Percentiles rank a stretch among this genome's conserved stretches.
These are phyloP conservation scores for Pangasius macronema DNA, from an alignment of 2,797 vertebrate genomes.

Conservation along the genomic window DNA sequence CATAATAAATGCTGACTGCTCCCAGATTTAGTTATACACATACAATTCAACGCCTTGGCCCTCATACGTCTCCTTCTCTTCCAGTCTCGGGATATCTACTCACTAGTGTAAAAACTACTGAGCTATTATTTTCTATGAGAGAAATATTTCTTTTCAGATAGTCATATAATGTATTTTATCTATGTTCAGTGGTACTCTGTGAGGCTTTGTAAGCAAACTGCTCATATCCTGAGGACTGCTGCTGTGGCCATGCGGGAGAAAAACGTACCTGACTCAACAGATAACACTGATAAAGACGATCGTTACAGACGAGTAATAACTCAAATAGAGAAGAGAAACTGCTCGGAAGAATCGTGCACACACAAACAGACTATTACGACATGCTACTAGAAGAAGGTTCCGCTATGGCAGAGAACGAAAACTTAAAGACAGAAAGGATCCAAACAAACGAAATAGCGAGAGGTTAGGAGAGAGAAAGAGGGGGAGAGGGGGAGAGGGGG, in stretches of 20 bases:
- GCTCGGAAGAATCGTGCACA: slow-evolving; percentile 81
- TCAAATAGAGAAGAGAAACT: slow-evolving; percentile 69
- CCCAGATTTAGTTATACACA: slow-evolving; percentile 22
- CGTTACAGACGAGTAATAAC: slow-evolving; percentile 79
- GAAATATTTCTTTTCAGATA: slow-evolving; percentile 33
- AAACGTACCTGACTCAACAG: slow-evolving; percentile 72
- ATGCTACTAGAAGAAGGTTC: slow-evolving; percentile 87
- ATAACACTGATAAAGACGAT: slow-evolving; percentile 75
- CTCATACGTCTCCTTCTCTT: slow-evolving; percentile 20
- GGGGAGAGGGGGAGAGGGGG: slow-evolving; percentile 41
- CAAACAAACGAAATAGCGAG: slow-evolving; percentile 70
- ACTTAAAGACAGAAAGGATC: slow-evolving; percentile 67
- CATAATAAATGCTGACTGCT: slow-evolving; percentile 30
- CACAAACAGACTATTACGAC: slow-evolving; percentile 87
- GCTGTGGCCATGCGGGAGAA: slow-evolving; percentile 71
- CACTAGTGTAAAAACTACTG: slow-evolving; percentile 34
- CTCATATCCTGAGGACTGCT: slow-evolving; percentile 76
- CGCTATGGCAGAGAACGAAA: slow-evolving; percentile 78
- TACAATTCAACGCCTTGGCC: slow-evolving; percentile 26
- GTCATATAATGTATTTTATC: slow-evolving; percentile 42
- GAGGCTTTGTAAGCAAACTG: slow-evolving; percentile 60
- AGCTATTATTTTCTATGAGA: slow-evolving; percentile 32
- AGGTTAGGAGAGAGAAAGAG: slow-evolving; percentile 52
- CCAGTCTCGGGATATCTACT: slow-evolving; percentile 30
- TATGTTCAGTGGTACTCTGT: slow-evolving; percentile 56